A percentile compares a stretch with the other conserved stretches of the same genome.
These are phyloP conservation scores for Myripristis jacobus DNA, from an alignment of 2,797 vertebrate species.

Conservation along the genomic window DNA sequence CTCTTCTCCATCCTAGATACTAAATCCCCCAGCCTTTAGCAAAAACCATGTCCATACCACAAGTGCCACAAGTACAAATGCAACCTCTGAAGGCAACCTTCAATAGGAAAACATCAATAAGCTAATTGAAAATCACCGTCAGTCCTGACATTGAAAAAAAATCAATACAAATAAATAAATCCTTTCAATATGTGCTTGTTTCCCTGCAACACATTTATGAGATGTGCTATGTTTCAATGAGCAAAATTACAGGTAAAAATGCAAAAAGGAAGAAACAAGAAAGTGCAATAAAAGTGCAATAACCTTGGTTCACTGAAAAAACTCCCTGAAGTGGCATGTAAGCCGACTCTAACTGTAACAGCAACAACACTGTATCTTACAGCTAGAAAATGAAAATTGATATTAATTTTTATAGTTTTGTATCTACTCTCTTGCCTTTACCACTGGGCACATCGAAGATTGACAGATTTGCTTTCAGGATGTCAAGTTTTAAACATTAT, in stretches of 20 bases:
- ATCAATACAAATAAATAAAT: no score
- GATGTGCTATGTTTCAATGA: no score
- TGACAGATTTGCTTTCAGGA: no score
- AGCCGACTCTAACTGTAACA: background rate
- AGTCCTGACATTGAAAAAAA: background rate
- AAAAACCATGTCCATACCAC: background rate
- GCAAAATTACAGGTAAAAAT: background rate
- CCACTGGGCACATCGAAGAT: conserved; percentile 1
- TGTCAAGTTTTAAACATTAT: no score
- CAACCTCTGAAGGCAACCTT: background rate
- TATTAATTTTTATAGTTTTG: background rate
- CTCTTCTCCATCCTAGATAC: background rate
- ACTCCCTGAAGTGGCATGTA: no score
- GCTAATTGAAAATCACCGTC: background rate
- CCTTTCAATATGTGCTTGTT: no score
- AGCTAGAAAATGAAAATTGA: background rate
- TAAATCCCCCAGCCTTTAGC: no score
- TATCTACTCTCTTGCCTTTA: background rate
- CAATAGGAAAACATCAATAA: background rate
- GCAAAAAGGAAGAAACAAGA: background rate
- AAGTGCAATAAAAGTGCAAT: no score
- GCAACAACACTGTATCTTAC: background rate
- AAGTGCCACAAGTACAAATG: background rate
- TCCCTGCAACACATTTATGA: no score
- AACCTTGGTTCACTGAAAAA: no score